Conservation (phyloP, 1,140 invertebrate species). For the Leptinotarsa defecta region DNA sequence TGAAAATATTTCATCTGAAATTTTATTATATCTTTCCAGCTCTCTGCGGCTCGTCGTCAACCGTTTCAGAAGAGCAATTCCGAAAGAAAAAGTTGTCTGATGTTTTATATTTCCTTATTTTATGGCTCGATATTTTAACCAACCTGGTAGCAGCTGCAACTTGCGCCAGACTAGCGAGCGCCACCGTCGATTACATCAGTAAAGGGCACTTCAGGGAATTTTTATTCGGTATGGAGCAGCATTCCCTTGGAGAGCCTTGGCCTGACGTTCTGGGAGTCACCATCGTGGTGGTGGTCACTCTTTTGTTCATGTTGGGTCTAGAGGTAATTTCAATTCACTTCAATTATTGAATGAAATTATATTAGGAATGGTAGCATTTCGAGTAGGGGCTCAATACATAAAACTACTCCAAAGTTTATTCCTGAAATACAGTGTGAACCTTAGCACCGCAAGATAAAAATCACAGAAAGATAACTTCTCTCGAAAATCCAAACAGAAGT, state of each 20-base stretch:
- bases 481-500: too few species aligned
- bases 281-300: conserved; percentile 67
- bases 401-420: too few species aligned
- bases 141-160: conserved; percentile 66
- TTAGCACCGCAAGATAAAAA: too few species aligned
- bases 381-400: too few species aligned
- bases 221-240: conserved; percentile 62
- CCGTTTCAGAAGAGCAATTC: conserved; percentile 30
- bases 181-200: conserved; percentile 68
- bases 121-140: conserved; percentile 67
- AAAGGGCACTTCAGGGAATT: conserved; percentile 63
- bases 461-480: too few species aligned
- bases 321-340: conserved; percentile 58
- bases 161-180: conserved; percentile 66
- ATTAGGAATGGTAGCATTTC: too few species aligned
- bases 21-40: conserved; percentile 34
- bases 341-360: too few species aligned
- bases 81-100: conserved; percentile 42
- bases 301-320: conserved; percentile 71
- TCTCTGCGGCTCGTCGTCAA: conserved; percentile 36
- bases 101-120: conserved; percentile 59
- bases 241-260: conserved; percentile 66
- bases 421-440: too few species aligned
- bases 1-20: neutral
- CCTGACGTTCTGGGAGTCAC: conserved; percentile 71